Evolutionary conservation across 1,140 invertebrate genomes (phyloP).

Genomic region (Oreohelix idahoensis): DNA sequence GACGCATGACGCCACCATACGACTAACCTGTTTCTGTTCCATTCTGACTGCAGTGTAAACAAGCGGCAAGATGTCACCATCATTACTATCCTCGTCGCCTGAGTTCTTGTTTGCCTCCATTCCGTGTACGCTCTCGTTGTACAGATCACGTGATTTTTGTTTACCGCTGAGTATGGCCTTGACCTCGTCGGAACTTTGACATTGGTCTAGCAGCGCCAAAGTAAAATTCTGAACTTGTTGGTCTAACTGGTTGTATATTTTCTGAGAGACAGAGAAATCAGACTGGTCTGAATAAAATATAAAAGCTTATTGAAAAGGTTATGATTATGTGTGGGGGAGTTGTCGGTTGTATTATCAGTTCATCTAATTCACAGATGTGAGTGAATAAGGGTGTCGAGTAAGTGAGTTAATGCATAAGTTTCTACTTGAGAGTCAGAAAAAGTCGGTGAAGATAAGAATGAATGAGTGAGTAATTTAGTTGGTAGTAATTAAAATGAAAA

Average conservation of each 20-base stretch:
- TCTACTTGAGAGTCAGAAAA: too few relatives aligned
- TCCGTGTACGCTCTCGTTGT: not conserved
- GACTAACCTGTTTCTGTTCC: slow-evolving; percentile 95
- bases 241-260: slow-evolving; percentile 80
- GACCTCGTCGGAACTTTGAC: slow-evolving; percentile 88
- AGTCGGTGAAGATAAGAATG: too few relatives aligned
- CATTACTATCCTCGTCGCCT: slow-evolving; percentile 15
- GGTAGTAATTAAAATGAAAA: too few relatives aligned
- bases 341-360: too few relatives aligned
- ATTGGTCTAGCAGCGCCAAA: slow-evolving; percentile 88
- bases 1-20: too few relatives aligned
- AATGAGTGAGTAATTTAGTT: too few relatives aligned
- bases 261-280: slow-evolving; percentile 42
- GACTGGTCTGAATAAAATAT: too few relatives aligned
- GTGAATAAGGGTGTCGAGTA: too few relatives aligned
- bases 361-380: too few relatives aligned
- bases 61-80: slow-evolving; percentile 75
- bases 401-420: too few relatives aligned
- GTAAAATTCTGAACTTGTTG: slow-evolving; percentile 87
- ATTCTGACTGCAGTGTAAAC: slow-evolving; percentile 94
- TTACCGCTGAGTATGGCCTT: slow-evolving; percentile 88
- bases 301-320: too few relatives aligned
- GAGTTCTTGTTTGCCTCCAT: not conserved
- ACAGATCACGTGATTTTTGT: slow-evolving; percentile 12
- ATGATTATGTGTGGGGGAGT: too few relatives aligned